Evolutionary conservation across 2,888 invertebrate genomes (phyloP).

Genomic region (Chromoteleia sp.): DNA sequence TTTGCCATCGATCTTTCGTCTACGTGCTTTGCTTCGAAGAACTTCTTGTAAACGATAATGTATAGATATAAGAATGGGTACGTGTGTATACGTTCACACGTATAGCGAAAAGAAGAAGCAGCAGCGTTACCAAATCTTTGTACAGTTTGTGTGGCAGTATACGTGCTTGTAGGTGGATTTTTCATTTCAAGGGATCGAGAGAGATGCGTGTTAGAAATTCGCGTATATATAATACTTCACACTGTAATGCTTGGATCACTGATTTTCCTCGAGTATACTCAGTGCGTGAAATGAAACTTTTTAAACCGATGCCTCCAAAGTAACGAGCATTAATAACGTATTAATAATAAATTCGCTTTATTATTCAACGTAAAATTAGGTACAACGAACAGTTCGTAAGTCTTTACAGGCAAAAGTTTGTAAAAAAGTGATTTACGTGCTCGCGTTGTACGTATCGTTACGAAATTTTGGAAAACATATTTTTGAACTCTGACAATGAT

Average conservation of each 20-base stretch:
- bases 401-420: too few relatives aligned
- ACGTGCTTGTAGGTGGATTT: constrained; percentile 31
- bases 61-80: constrained; percentile 25
- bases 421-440: too few relatives aligned
- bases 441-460: too few relatives aligned
- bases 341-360: too few relatives aligned
- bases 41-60: constrained; percentile 40
- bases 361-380: too few relatives aligned
- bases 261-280: constrained; percentile 2
- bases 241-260: constrained; percentile 2
- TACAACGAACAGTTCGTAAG: too few relatives aligned
- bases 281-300: not conserved
- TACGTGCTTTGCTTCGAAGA: constrained; percentile 39
- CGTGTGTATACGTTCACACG: constrained; percentile 3
- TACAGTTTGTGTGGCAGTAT: constrained; percentile 22
- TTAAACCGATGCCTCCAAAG: not conserved
- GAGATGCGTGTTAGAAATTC: constrained; percentile 23
- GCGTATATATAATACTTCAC: not conserved
- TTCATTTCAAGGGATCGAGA: constrained; percentile 32
- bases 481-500: too few relatives aligned
- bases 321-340: too few relatives aligned
- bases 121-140: constrained; percentile 36
- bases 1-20: constrained; percentile 41
- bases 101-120: constrained; percentile 33
- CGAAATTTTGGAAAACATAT: too few relatives aligned